Evolutionary conservation across 2,888 invertebrate genomes (phyloP).

Genomic region (Sclerodermus sp.): DNA sequence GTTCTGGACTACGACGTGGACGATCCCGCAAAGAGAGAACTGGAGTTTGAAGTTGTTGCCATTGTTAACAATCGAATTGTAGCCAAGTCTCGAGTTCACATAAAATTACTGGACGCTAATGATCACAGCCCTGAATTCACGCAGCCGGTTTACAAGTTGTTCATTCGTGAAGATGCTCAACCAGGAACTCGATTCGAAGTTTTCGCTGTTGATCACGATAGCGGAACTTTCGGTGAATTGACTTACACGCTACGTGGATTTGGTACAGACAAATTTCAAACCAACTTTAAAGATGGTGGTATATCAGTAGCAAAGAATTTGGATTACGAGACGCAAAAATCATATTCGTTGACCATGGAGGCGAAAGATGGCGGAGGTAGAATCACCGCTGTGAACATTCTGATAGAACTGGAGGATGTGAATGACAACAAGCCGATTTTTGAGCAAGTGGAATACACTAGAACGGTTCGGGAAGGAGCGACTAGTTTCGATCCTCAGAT

Average conservation of each 20-base stretch:
- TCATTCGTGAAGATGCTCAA: slow-evolving; percentile 68
- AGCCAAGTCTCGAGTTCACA: slow-evolving; percentile 65
- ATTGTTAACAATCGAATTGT: slow-evolving; percentile 51
- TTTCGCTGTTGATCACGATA: slow-evolving; percentile 72
- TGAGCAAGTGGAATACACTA: slow-evolving; percentile 69
- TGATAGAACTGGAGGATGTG: slow-evolving; percentile 72
- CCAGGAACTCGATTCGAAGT: slow-evolving; percentile 67
- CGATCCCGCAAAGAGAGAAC: slow-evolving; percentile 62
- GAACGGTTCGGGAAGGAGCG: slow-evolving; percentile 77
- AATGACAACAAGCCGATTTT: slow-evolving; percentile 79
- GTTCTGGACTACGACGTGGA: slow-evolving; percentile 74
- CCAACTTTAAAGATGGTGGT: slow-evolving; percentile 69
- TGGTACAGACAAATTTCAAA: slow-evolving; percentile 75
- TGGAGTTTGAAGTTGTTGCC: slow-evolving; percentile 72
- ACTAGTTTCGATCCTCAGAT: slow-evolving; percentile 78
- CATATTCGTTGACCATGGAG: slow-evolving; percentile 77
- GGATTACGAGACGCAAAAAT: slow-evolving; percentile 80
- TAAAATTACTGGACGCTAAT: slow-evolving; percentile 74
- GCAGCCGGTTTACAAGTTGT: slow-evolving; percentile 66
- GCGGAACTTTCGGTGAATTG: slow-evolving; percentile 71
- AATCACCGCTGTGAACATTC: slow-evolving; percentile 70
- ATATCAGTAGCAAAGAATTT: slow-evolving; percentile 67
- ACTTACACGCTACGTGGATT: slow-evolving; percentile 77
- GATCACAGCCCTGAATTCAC: slow-evolving; percentile 77
- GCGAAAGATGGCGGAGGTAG: slow-evolving; percentile 81